phyloP scores from a whole-genome alignment of 2,797 vertebrate species.

The Dermochelys coriacea region DNA sequence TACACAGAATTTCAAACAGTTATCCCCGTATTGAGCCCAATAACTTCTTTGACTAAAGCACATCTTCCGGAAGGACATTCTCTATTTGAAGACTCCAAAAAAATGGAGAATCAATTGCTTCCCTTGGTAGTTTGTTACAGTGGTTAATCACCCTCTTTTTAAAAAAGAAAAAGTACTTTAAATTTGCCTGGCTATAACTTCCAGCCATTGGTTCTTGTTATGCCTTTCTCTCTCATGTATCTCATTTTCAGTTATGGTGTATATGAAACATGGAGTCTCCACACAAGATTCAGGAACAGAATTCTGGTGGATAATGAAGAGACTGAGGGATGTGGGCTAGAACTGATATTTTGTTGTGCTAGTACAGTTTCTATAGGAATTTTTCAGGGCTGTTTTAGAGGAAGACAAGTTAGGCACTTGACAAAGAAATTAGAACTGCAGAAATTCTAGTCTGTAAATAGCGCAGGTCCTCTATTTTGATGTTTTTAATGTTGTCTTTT shows the following conservation, averaged over 20 bases:
- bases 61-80: accelerated
- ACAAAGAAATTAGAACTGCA: accelerated
- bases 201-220: background rate
- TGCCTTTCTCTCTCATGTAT: background rate
- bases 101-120: accelerated
- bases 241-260: background rate
- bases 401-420: background rate
- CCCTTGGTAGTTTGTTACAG: accelerated
- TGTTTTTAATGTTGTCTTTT: accelerated
- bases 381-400: background rate
- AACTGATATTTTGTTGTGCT: background rate
- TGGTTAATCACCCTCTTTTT: background rate
- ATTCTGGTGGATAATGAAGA: background rate
- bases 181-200: background rate
- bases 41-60: background rate
- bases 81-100: background rate
- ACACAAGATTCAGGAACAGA: background rate
- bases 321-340: background rate
- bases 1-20: background rate
- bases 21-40: accelerated
- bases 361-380: background rate
- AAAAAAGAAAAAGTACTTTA: background rate
- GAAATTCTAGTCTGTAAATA: too few species aligned
- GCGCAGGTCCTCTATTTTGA: accelerated
- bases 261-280: background rate